A percentile compares a stretch with the other conserved stretches of the same genome.
These are phyloP conservation scores for Lepidochrysops patricia DNA, from an alignment of 2,888 invertebrate species.

Conservation along the genomic window DNA sequence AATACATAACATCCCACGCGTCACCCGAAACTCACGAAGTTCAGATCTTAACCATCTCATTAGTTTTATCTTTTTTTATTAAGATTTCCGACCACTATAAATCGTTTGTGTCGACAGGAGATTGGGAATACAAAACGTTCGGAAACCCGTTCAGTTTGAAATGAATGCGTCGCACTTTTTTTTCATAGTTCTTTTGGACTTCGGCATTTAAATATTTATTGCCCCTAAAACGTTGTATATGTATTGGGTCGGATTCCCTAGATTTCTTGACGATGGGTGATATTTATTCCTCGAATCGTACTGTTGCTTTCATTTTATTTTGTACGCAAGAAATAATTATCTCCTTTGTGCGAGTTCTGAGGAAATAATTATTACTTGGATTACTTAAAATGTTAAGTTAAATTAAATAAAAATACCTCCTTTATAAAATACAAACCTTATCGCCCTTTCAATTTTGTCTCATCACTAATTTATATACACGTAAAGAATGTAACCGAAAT, in stretches of 20 bases:
- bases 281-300: constrained; percentile 7
- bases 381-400: no score
- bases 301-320: background rate
- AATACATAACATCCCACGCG: constrained; percentile 8
- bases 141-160: constrained; percentile 23
- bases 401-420: no score
- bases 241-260: constrained; percentile 15
- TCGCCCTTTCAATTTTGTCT: no score
- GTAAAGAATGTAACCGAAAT: no score
- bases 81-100: constrained; percentile 14
- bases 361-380: no score
- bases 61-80: constrained; percentile 14
- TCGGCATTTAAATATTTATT: constrained; percentile 48
- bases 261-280: constrained; percentile 10
- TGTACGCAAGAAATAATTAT: background rate
- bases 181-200: constrained; percentile 29
- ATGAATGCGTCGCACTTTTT: constrained; percentile 20
- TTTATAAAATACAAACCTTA: no score
- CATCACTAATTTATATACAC: no score
- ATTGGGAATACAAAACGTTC: constrained; percentile 18
- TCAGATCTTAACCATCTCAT: constrained; percentile 15
- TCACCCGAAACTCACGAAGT: constrained; percentile 13
- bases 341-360: no score
- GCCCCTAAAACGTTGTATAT: constrained; percentile 34
- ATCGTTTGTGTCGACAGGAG: constrained; percentile 15